Conservation (phyloP, 2,113 vertebrate species). For the Hirundichthys speculiger region DNA sequence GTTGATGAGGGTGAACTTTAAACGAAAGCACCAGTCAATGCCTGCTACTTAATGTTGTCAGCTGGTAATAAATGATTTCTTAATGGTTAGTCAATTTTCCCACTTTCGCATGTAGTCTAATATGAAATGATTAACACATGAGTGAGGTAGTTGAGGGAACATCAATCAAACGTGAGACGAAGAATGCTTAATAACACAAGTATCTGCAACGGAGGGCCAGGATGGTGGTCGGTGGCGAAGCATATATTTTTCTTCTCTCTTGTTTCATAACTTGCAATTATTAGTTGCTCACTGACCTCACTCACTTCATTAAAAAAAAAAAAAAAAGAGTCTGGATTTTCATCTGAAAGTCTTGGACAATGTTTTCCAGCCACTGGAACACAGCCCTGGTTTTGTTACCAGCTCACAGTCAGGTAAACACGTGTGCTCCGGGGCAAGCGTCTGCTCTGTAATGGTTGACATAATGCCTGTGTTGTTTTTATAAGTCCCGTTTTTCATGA, state of each 20-base stretch:
- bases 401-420: conserved; percentile 27
- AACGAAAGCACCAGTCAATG: conserved; percentile 61
- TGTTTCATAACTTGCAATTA: conserved; percentile 37
- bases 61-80: conserved; percentile 69
- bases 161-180: conserved; percentile 72
- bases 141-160: conserved; percentile 53
- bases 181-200: conserved; percentile 61
- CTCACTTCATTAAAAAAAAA: too few relatives aligned
- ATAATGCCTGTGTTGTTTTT: conserved; percentile 53
- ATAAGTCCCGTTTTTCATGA: conserved; percentile 37
- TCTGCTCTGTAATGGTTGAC: conserved; percentile 38
- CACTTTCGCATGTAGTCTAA: conserved; percentile 58
- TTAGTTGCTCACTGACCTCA: too few relatives aligned
- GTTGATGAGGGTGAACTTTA: conserved; percentile 50
- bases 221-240: conserved; percentile 1
- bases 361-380: conserved; percentile 1
- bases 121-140: conserved; percentile 76
- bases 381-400: neutral
- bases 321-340: neutral
- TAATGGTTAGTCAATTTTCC: conserved; percentile 72
- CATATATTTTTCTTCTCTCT: conserved; percentile 47
- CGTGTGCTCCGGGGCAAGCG: conserved; percentile 18
- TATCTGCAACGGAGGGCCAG: conserved; percentile 47
- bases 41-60: conserved; percentile 55
- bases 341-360: neutral